Evolutionary conservation across 2,888 invertebrate species (phyloP).

Genomic region (Pyrrhia umbra): DNA sequence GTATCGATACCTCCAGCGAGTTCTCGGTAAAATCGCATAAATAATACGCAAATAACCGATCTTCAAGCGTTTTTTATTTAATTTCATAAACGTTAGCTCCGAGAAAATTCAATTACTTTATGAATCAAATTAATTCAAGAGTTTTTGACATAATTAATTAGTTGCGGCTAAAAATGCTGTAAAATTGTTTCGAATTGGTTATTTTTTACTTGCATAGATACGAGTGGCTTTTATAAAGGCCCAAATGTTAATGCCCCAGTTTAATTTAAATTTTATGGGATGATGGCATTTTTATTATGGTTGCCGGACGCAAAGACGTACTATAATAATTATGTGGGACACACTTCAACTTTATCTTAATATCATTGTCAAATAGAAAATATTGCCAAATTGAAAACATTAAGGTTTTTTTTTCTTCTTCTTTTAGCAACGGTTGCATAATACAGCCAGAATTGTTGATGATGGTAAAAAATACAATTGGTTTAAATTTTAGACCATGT

Average conservation of each 20-base stretch:
- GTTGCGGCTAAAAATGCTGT: constrained; percentile 37
- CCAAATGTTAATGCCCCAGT: neutral
- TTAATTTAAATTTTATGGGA: constrained; percentile 37
- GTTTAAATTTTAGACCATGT: no score
- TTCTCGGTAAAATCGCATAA: constrained; percentile 76
- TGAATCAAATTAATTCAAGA: constrained; percentile 50
- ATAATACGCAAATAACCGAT: constrained; percentile 72
- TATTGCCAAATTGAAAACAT: neutral
- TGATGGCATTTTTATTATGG: constrained; percentile 8
- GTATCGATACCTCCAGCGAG: constrained; percentile 67
- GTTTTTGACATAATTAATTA: constrained; percentile 48
- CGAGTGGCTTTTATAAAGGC: constrained; percentile 15
- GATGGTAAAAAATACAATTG: no score
- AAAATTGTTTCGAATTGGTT: constrained; percentile 34
- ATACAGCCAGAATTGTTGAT: no score
- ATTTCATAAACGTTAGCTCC: constrained; percentile 52
- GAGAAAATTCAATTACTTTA: constrained; percentile 66
- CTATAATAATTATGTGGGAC: constrained; percentile 12
- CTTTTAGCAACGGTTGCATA: neutral
- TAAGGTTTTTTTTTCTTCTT: neutral
- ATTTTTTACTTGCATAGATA: constrained; percentile 32
- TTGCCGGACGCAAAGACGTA: constrained; percentile 1
- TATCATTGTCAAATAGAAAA: constrained; percentile 6
- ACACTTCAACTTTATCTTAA: constrained; percentile 15
- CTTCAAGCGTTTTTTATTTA: constrained; percentile 52